Evolutionary conservation across 2,797 vertebrate species (phyloP), one percentile per base, ranked within the genome.

Genomic region (Trachops cirrhosus): DNA sequence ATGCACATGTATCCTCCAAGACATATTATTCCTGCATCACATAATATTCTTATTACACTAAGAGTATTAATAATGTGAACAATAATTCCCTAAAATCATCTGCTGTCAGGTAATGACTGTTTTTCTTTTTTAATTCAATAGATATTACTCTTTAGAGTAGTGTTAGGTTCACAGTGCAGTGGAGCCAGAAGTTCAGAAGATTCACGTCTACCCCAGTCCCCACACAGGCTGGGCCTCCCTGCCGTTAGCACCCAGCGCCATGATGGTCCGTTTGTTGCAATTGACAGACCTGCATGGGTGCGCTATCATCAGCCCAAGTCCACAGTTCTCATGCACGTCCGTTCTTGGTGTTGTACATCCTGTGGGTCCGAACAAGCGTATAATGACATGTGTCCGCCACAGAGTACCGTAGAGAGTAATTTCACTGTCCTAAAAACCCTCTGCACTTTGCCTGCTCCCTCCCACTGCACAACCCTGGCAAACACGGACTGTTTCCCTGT

Each of bases 41-140:
- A 18, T 57, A 16, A 75, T 41, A 37, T 9, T 89, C 15, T 67
- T 71, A 73, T 46, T 86, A 71, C n/a, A 79, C 19, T 37, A 68
- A 93, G 64, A 70, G 68, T 9, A 32, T 68, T 80, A 64, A 94
- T 41, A 86, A 71, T 50, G n/a, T 19, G 24, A 86, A 39, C 22
- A 87, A 70, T 73, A 83, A 91, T 64, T 86, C 37, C 44, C 46
- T 75, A 57, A 52, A 79, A 50, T 24, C 5, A 78, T 34, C 26
- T 75, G 68, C 32, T 54, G 2, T 79, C 37, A 70, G 48, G 14
- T 24, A 39, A 77, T 71, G 34, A 39, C 18, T 62, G 12, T 46
- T 18, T 12, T 15, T 79, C 2, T 32, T 77, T 37, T 54, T 18
- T 34, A 6, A 46, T 86, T 62, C 67, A 84, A 32, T 48, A 68